Percentiles rank a stretch among this genome's conserved stretches.
phyloP scores from a whole-genome alignment of 2,113 vertebrate genomes.

The Periophthalmus modestus region DNA sequence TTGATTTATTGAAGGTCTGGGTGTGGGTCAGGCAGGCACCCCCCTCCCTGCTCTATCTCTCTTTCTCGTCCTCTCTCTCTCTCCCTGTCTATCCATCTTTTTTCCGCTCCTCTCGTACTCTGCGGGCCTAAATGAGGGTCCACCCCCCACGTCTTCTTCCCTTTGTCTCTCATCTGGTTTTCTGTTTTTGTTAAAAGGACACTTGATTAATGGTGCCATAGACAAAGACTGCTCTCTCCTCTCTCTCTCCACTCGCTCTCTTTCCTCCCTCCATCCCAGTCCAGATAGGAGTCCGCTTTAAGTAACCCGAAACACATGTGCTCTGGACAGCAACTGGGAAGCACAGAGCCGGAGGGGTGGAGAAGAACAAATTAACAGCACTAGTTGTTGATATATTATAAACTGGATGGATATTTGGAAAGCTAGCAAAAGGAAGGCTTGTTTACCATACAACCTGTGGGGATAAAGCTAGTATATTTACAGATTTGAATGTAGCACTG shows the following conservation, averaged over 20 bases:
- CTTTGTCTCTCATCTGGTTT: conserved; percentile 77
- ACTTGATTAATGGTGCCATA: conserved; percentile 73
- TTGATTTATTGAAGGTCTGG: conserved; percentile 77
- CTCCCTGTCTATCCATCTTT: conserved; percentile 22
- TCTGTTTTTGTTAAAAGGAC: conserved; percentile 75
- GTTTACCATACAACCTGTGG: conserved; percentile 14
- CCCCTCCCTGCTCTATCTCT: conserved; percentile 16
- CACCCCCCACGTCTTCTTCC: conserved; percentile 61
- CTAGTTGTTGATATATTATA: conserved; percentile 47
- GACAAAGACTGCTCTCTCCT: conserved; percentile 64
- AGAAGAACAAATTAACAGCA: conserved; percentile 42
- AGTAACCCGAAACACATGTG: conserved; percentile 76
- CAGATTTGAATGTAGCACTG: conserved; percentile 25
- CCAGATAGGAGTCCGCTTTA: conserved; percentile 56
- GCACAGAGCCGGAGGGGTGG: conserved; percentile 36
- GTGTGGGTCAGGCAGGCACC: conserved; percentile 64
- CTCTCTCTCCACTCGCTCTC: background rate
- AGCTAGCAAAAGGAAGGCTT: conserved; percentile 11
- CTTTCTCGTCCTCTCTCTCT: conserved; percentile 15
- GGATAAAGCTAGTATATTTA: conserved; percentile 42
- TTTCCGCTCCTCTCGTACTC: conserved; percentile 37
- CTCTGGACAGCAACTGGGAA: conserved; percentile 58
- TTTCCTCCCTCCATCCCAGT: conserved; percentile 30
- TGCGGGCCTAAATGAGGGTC: conserved; percentile 53
- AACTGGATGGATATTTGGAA: conserved; percentile 39